Evolutionary conservation across 2,888 invertebrate genomes (phyloP).

Genomic region (Morpho deidamia): DNA sequence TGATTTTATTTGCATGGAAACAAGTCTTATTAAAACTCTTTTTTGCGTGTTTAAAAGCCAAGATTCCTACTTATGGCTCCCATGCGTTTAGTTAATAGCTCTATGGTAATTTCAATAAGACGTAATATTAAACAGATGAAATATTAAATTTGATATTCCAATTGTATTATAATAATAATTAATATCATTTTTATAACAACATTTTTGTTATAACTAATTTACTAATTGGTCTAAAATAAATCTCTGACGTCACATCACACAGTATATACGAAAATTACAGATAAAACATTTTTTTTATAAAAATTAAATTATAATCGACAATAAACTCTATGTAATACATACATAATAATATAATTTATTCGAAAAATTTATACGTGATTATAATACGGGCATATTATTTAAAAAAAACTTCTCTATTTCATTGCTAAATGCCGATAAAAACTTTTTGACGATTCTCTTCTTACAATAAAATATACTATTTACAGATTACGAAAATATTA

Average conservation of each 20-base stretch:
- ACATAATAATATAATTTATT: constrained; percentile 21
- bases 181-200: too few relatives aligned
- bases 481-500: constrained; percentile 1
- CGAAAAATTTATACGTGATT: constrained; percentile 36
- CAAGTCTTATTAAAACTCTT: too few relatives aligned
- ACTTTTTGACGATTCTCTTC: constrained; percentile 13
- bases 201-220: neutral
- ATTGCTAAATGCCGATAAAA: constrained; percentile 16
- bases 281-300: constrained; percentile 10
- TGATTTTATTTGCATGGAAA: too few relatives aligned
- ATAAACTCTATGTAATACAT: constrained; percentile 29
- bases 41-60: too few relatives aligned
- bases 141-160: too few relatives aligned
- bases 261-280: constrained; percentile 12
- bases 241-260: neutral
- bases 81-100: too few relatives aligned
- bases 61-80: too few relatives aligned
- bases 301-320: constrained; percentile 7
- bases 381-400: constrained; percentile 24
- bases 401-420: constrained; percentile 17
- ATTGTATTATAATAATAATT: too few relatives aligned
- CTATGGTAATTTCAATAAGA: too few relatives aligned
- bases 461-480: constrained; percentile 6
- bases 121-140: too few relatives aligned
- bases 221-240: neutral